Evolutionary conservation across 2,113 vertebrate genomes (phyloP), one percentile per base, ranked within the genome.

Genomic region (Tyto alba): DNA sequence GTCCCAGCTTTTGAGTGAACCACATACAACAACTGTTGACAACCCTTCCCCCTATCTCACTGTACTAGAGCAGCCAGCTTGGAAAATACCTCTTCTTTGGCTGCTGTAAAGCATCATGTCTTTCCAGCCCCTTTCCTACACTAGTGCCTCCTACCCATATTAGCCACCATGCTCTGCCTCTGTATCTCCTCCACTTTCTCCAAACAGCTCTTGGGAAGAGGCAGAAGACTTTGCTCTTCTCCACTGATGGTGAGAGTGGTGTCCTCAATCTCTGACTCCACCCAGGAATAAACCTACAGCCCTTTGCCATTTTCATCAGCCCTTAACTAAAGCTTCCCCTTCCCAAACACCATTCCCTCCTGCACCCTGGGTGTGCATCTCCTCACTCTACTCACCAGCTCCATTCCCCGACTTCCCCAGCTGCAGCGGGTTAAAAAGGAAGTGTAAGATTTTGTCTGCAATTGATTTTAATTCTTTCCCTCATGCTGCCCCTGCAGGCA

Each of bases 381-480:
- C 86, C 53, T 88, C 38, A 21, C 23, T 57, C 43, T 0, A 0
- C 34, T 72, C 71, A 38, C 53, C 71, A 59, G 29, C 74, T 89
- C 38, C 26, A 38, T 69, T 92, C 66, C 62, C 83, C 6, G 1
- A 64, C 38, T 84, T 64, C 69, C 79, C 73, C 88, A 96, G 80
- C 71, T 94, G 95, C 81, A 93, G 89, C 0, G 3, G 72, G 77
- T 95, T 93, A 80, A 85, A 64, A 93, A 89, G 74, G 81, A 88
- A 94, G 73, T 43, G 18, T 36, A 91, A 89, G 77, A 79, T 85
- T 85, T 79, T 91, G 84, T 68, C 89, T 95, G 89, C 77, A 89
- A 85, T 56, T 93, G 91, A 91, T 95, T 96, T 94, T 85, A 95
- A 85, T 96, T 93, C 87, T 88, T 91, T 89, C 75, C 91, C 74